Conservation (phyloP, 1,140 invertebrate genomes). For the Hyles euphorbiae region DNA sequence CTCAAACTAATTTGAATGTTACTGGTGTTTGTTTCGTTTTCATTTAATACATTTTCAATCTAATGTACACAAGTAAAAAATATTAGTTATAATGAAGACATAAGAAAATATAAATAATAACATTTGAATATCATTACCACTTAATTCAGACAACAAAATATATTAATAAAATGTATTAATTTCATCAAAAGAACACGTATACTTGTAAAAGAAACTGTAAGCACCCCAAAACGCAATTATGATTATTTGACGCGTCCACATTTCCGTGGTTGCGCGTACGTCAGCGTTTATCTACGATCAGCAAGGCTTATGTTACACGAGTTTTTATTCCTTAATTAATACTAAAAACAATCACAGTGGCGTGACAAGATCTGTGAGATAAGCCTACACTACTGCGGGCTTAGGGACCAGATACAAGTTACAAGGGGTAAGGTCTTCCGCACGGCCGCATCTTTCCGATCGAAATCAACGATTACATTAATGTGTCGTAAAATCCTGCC, state of each 20-base stretch:
- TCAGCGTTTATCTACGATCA: background rate
- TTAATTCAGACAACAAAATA: too few species aligned
- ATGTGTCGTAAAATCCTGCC: conserved; percentile 21
- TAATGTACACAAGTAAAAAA: too few species aligned
- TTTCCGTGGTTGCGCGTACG: background rate
- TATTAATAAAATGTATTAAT: too few species aligned
- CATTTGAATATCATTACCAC: too few species aligned
- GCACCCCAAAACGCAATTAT: background rate
- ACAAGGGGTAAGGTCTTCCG: conserved; percentile 5
- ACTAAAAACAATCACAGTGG: conserved; percentile 12
- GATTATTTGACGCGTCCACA: background rate
- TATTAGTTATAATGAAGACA: too few species aligned
- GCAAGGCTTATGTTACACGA: conserved; percentile 3
- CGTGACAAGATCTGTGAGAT: conserved; percentile 25
- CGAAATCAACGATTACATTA: conserved; percentile 19
- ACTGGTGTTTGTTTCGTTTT: too few species aligned
- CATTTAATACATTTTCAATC: too few species aligned
- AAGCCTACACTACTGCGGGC: background rate
- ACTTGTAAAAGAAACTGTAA: too few species aligned
- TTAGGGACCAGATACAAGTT: too few species aligned
- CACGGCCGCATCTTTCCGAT: conserved; percentile 15
- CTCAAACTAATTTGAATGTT: too few species aligned
- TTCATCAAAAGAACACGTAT: too few species aligned
- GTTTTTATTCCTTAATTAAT: conserved; percentile 13
- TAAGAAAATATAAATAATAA: too few species aligned